Evolutionary conservation across 2,113 vertebrate genomes (phyloP), one percentile per base, ranked within the genome.

Genomic region (Scartelaos histophorus): DNA sequence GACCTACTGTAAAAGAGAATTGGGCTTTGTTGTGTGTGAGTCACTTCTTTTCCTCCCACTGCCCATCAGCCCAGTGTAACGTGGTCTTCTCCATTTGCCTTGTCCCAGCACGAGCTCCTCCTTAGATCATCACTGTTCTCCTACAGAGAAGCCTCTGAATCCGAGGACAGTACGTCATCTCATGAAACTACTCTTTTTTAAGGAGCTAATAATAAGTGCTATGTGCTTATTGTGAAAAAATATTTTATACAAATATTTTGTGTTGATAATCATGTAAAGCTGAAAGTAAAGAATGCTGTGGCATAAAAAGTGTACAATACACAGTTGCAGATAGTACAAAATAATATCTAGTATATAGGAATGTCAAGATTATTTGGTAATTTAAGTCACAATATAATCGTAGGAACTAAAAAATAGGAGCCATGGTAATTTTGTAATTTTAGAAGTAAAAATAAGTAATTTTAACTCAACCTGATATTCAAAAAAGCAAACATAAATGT

Each of bases 111-210:
- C 85, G 85, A 82, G 76, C 66, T 82, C 80, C 35, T 60, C 34
- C 65, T 78, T 47, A 75, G 64, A 74, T 72, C 49, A 45, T 61
- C 45, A 85, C 60, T 80, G 74, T 15, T 60, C 51, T 82, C 76
- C 82, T 72, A 80, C 80, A 86, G 67, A 67, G 69, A 74, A 78
- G 82, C 82, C 83, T 92, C 90, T 90, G 91, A 91, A 80, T 85
- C 64, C 72, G 69, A 81, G 68, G 66, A 81, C 69, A 69, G 76
- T 54, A 83, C 70, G 83, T 81, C 80, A 71, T 43, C 70, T 79
- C 61, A 70, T 71, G 70, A 79, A 66, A 86, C 19, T 19, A 15
- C 29, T 19, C 15, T 34, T 34, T 62, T 62, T 29, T 21, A n/a
- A 64, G 16, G 17, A 64, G 34, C 34, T 3, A 19, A n/a, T 43